Evolutionary conservation across 2,888 invertebrate species (phyloP).

Genomic region (Neocrepidodera transversa): DNA sequence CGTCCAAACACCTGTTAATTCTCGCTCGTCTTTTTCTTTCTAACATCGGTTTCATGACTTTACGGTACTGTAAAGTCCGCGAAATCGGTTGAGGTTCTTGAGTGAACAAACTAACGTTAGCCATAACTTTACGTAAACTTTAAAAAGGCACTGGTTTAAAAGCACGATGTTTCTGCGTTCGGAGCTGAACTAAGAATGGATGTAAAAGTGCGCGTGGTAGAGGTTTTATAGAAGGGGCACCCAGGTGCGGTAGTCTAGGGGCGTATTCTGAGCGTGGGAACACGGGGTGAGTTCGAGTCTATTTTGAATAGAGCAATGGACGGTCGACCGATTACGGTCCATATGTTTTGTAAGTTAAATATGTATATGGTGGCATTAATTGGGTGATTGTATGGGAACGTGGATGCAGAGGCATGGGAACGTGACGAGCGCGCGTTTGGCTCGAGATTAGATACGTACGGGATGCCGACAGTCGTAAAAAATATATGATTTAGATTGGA

Average conservation of each 20-base stretch:
- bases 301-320: slow-evolving; percentile 33
- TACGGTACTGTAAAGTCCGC: slow-evolving; percentile 91
- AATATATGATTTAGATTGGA: slow-evolving; percentile 17
- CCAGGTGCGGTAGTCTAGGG: slow-evolving; percentile 41
- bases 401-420: slow-evolving; percentile 40
- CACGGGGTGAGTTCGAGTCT: slow-evolving; percentile 29
- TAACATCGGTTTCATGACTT: slow-evolving; percentile 92
- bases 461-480: slow-evolving; percentile 6
- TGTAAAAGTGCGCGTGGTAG: slow-evolving; percentile 51
- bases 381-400: slow-evolving; percentile 41
- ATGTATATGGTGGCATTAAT: slow-evolving; percentile 31
- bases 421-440: slow-evolving; percentile 44
- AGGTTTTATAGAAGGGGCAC: slow-evolving; percentile 68
- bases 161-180: slow-evolving; percentile 47
- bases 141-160: slow-evolving; percentile 41
- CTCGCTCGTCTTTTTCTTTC: slow-evolving; percentile 87
- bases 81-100: slow-evolving; percentile 67
- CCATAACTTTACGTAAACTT: slow-evolving; percentile 46
- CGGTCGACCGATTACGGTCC: slow-evolving; percentile 35
- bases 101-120: slow-evolving; percentile 44
- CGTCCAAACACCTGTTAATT: slow-evolving; percentile 90
- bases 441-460: slow-evolving; percentile 36
- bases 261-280: slow-evolving; percentile 45
- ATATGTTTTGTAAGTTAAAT: slow-evolving; percentile 33
- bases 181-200: slow-evolving; percentile 60